Evolutionary conservation across 2,888 invertebrate genomes (phyloP).

Genomic region (Encarsia formosa): DNA sequence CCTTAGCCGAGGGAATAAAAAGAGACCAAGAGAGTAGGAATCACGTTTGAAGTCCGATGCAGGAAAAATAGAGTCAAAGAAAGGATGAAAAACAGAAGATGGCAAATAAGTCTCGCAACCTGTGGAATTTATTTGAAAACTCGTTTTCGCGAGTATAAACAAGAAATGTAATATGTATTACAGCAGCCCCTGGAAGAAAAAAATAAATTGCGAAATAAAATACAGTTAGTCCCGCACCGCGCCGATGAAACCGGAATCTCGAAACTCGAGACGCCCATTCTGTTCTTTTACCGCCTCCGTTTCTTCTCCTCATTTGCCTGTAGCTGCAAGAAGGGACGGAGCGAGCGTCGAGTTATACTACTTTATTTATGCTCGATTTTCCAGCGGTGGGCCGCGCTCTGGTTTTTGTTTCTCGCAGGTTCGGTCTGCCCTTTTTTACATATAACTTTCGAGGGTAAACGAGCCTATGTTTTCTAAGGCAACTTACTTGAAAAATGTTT

Average conservation of each 20-base stretch:
- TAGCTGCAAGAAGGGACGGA: slow-evolving; percentile 3
- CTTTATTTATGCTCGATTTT: slow-evolving; percentile 24
- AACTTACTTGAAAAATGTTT: no score
- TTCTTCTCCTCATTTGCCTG: slow-evolving; percentile 9
- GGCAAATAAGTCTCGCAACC: slow-evolving; percentile 26
- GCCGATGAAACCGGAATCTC: slow-evolving; percentile 11
- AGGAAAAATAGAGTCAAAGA: no score
- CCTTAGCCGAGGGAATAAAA: not conserved
- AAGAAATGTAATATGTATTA: slow-evolving; percentile 32
- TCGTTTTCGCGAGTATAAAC: slow-evolving; percentile 32
- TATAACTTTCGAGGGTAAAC: no score
- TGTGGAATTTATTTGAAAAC: slow-evolving; percentile 39
- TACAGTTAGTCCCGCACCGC: no score
- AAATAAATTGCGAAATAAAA: slow-evolving; percentile 34
- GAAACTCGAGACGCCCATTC: slow-evolving; percentile 13
- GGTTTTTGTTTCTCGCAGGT: not conserved
- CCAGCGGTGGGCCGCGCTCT: no score
- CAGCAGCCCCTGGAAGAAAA: slow-evolving; percentile 6
- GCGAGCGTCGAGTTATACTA: no score
- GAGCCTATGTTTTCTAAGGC: no score
- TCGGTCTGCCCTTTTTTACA: no score
- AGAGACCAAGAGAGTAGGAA: not conserved
- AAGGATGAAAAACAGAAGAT: no score
- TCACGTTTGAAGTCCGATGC: slow-evolving; percentile 14
- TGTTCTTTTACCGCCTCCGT: not conserved